phyloP scores from a whole-genome alignment of 1,140 invertebrate species.

The Bombus pascuorum region DNA sequence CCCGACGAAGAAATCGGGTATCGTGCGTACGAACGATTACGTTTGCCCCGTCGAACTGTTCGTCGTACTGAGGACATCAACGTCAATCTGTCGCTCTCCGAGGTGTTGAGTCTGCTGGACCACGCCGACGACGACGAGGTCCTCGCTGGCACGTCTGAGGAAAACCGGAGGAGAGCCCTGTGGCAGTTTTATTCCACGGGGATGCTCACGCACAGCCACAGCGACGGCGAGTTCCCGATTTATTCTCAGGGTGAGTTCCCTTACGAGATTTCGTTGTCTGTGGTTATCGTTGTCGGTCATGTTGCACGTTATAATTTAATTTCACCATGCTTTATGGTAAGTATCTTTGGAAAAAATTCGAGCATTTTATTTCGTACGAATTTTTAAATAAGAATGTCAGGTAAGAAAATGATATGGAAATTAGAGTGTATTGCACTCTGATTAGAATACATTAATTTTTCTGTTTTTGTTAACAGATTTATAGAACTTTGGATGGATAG shows the following conservation, averaged over 20 bases:
- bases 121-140: conserved; percentile 74
- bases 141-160: conserved; percentile 67
- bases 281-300: neutral
- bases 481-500: too few relatives aligned
- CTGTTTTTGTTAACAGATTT: neutral
- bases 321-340: neutral
- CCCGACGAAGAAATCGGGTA: neutral
- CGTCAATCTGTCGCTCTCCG: conserved; percentile 72
- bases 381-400: too few relatives aligned
- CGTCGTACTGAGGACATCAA: conserved; percentile 30
- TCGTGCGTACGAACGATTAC: neutral
- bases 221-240: conserved; percentile 91
- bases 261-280: neutral
- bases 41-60: neutral
- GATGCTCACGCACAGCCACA: conserved; percentile 91
- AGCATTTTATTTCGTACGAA: neutral
- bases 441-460: neutral
- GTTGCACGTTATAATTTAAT: neutral
- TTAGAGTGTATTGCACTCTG: too few relatives aligned
- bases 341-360: too few relatives aligned
- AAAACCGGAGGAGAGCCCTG: conserved; percentile 72
- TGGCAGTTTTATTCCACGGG: conserved; percentile 78
- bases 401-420: too few relatives aligned
- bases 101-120: conserved; percentile 71
- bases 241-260: conserved; percentile 83